phyloP scores from a whole-genome alignment of 2,113 vertebrate species.

The Dromas ardeola region DNA sequence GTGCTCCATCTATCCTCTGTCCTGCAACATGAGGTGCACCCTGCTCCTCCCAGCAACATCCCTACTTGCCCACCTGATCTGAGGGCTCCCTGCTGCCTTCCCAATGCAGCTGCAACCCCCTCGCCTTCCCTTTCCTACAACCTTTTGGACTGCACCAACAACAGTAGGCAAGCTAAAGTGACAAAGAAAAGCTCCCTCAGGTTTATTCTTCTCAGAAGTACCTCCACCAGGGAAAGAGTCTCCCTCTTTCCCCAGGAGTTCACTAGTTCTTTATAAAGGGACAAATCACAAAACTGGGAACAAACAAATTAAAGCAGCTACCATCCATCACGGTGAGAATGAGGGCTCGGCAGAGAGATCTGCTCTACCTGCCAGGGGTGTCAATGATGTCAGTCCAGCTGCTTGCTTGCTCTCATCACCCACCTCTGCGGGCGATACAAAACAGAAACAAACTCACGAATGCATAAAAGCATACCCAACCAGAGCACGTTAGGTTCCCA shows the following conservation, averaged over 20 bases:
- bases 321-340: not conserved
- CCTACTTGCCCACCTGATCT: not conserved
- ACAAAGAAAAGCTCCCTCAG: accelerated
- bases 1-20: not conserved
- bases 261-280: not conserved
- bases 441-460: accelerated
- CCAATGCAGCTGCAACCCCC: accelerated
- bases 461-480: not conserved
- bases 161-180: not conserved
- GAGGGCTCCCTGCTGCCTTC: not conserved
- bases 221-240: not conserved
- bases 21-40: too few relatives aligned
- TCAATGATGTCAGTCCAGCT: not conserved
- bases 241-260: not conserved
- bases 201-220: not conserved
- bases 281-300: not conserved
- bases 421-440: not conserved
- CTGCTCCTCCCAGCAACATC: not conserved
- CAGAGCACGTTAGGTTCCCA: not conserved
- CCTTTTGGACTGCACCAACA: not conserved
- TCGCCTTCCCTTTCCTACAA: not conserved
- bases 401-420: accelerated
- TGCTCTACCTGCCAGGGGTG: not conserved
- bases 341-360: not conserved
- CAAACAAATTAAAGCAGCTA: not conserved